These are phyloP conservation scores for Morpho deidamia DNA, from an alignment of 2,888 invertebrate genomes.

Conservation along the genomic window DNA sequence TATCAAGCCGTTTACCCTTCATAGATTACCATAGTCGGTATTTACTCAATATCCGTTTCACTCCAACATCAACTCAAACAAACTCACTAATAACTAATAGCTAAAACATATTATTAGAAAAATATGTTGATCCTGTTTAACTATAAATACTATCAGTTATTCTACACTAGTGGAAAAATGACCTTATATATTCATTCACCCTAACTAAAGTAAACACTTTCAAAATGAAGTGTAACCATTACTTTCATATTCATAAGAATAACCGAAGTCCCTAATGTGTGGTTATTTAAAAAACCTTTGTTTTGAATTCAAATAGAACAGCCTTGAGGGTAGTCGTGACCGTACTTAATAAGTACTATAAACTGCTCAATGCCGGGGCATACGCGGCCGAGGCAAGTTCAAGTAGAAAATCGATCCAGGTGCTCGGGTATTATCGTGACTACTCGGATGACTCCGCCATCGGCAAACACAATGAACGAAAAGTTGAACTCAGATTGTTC, in stretches of 20 bases:
- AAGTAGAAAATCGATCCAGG: slow-evolving; percentile 58
- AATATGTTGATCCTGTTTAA: too few species aligned
- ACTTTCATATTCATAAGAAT: slow-evolving; percentile 6
- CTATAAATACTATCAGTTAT: too few species aligned
- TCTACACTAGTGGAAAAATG: too few species aligned
- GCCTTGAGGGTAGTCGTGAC: slow-evolving; percentile 39
- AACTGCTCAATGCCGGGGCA: slow-evolving; percentile 37
- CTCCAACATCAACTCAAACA: too few species aligned
- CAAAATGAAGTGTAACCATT: not conserved
- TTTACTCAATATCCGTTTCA: too few species aligned
- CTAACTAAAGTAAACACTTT: not conserved
- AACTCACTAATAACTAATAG: too few species aligned
- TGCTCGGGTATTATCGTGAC: slow-evolving; percentile 37
- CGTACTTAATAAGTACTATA: slow-evolving; percentile 36
- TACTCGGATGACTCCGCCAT: slow-evolving; percentile 30
- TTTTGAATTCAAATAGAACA: slow-evolving; percentile 21
- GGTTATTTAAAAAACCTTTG: slow-evolving; percentile 17
- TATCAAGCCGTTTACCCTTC: too few species aligned
- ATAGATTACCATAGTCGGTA: too few species aligned
- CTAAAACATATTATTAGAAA: too few species aligned
- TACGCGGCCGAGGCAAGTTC: slow-evolving; percentile 48
- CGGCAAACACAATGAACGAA: slow-evolving; percentile 1
- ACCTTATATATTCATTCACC: too few species aligned
- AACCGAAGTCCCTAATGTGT: slow-evolving; percentile 1
- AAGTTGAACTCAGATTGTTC: not conserved